Evolutionary conservation across 92 coral and sea anemone species (phyloP), one percentile per base, ranked within the genome.

Genomic region (Desmophyllum pertusum): DNA sequence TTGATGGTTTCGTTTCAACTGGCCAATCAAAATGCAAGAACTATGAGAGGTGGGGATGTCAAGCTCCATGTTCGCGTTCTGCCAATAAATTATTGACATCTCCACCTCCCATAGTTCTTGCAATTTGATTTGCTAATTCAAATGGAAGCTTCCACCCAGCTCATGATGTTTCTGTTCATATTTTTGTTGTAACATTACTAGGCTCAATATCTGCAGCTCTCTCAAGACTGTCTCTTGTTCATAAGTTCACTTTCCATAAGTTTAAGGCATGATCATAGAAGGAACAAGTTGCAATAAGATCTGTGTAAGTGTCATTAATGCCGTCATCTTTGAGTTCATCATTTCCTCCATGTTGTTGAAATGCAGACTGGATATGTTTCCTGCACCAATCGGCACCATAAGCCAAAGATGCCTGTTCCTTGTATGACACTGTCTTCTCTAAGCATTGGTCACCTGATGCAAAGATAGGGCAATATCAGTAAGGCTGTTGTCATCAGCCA

Each of bases 321-420:
- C 39, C 27, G 21, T 38, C 25, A 27, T 73, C 65, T 41, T 53
- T 38, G 64, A 57, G 61, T 69, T 13, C 40, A 31, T 85, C 79
- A 55, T 78, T 55, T 76, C 11, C 25, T 40, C 37, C 53, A 25
- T 40, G 7, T 50, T 74, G 41, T 18, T 46, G 14, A 67, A 38
- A 7, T 6, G 39, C 35, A 48, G 66, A 25, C 68, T 61, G 79
- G 18, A 13, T 57, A 55, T 42, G 10, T 39, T 65, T 63, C 40
- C 91, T 79, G 70, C 90, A 78, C 99, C 99, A 97, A 48, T 94
- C 98, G 23, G 99, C 99, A 30, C 99, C 99, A 73, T 97, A 97
- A 14, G 99, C 99, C 88, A 97, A 84, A 14, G 94, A 86, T 66
- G 87, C 87, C 43, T 95, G 90, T 51, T 86, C 94, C 39, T 88